These are phyloP conservation scores for Dasyurus viverrinus DNA, from an alignment of 2,113 vertebrate genomes.

Conservation along the genomic window DNA sequence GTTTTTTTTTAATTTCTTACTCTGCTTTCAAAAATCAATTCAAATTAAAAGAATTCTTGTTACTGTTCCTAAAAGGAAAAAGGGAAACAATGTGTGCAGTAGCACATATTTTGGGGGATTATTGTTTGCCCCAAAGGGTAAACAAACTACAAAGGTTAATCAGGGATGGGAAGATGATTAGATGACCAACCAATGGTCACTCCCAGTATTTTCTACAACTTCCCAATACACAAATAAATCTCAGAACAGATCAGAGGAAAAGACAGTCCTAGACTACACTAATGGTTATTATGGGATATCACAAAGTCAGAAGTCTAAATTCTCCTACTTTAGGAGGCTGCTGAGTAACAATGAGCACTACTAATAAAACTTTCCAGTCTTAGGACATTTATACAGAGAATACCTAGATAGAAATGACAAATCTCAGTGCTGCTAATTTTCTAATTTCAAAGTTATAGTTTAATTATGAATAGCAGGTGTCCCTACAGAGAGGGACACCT, in stretches of 20 bases:
- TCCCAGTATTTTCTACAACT: not conserved
- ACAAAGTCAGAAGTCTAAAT: not conserved
- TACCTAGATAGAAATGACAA: not conserved
- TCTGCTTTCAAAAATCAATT: not conserved
- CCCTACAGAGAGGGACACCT: not conserved
- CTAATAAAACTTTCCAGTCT: not conserved
- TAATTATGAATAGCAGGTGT: not conserved
- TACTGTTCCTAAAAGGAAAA: not conserved
- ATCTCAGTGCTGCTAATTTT: not conserved
- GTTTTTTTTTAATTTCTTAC: not conserved
- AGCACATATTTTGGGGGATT: not conserved
- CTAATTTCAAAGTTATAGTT: not conserved
- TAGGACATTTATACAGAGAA: not conserved
- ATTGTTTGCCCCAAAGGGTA: not conserved
- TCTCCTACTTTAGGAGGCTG: not conserved
- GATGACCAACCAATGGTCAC: not conserved
- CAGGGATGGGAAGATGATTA: not conserved
- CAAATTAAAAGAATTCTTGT: not conserved
- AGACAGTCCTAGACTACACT: not conserved
- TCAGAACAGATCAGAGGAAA: not conserved
- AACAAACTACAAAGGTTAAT: not conserved
- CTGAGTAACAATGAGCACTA: not conserved
- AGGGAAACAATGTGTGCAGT: not conserved
- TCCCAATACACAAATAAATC: not conserved
- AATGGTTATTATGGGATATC: not conserved